Base-by-base conservation (phyloP, 2,888 invertebrate genomes). In the Rotaria macrura region DNA sequence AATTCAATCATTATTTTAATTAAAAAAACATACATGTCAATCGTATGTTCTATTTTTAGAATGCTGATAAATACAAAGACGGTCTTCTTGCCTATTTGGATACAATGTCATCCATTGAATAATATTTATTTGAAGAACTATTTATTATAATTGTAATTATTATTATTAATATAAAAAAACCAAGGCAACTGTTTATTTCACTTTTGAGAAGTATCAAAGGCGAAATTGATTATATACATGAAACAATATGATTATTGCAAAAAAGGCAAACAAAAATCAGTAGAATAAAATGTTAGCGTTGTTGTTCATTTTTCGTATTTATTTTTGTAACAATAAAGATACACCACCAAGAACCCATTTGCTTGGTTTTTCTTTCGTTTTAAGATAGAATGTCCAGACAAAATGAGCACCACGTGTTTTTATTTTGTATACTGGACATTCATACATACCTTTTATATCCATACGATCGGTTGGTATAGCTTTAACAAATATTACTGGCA, bases 261-360 rank as follows among this genome's bases (percentile, higher is more conserved):
- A 34, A 65, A 34, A 65, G 34, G 34, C 65, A 65, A 65, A 65
- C 34, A 65, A 65, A 38, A 65, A 65, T 65, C 65, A 34, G 20
- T 17, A 65, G 52, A 52, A 23, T 52, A 3, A 52, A 52, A 52
- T 52, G 23, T 52, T 49, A 17, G 49, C 14, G 5, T 29, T 54
- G 23, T 54, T 54, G 20, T 54, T 17, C 29, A 4, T 29, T 29
- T n/a, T 65, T 65, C 5, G 10, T 43, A 54, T 49, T 86, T 86
- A 86, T 65, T 85, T 84, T 92, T 97, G 96, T 87, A 97, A 92
- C 52, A 97, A 91, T 83, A 97, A 91, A 7, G 96, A 96, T 0
- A 96, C 96, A 1, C 97, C 97, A 17, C 96, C 97, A 85, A 97
- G 91, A 0, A 96, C 95, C 97, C 97, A 97, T 91, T 96, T 96